Evolutionary conservation across 2,797 vertebrate species (phyloP).

Genomic region (Spinus pinus): DNA sequence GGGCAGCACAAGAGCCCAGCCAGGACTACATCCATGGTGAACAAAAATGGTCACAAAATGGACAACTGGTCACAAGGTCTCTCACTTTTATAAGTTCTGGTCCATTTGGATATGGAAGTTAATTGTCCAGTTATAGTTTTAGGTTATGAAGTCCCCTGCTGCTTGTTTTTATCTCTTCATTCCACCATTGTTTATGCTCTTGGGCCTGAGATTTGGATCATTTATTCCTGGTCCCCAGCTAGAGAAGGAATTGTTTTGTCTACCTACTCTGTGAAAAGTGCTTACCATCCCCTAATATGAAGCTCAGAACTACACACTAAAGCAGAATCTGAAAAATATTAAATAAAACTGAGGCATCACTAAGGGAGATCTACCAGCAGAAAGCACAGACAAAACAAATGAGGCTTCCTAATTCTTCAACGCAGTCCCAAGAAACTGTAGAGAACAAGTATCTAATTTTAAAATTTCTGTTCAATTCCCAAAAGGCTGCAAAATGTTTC

Average conservation of each 20-base stretch:
- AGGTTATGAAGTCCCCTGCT: background rate
- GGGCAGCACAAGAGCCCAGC: background rate
- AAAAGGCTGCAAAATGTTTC: background rate
- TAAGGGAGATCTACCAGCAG: background rate
- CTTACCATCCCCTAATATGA: background rate
- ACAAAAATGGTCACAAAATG: background rate
- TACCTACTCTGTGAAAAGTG: background rate
- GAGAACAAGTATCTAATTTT: background rate
- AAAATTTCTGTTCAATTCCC: background rate
- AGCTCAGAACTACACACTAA: background rate
- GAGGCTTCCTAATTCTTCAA: background rate
- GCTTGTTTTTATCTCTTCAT: background rate
- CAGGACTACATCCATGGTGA: background rate
- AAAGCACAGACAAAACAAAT: background rate
- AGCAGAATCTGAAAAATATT: background rate
- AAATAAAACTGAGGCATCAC: background rate
- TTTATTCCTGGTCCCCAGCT: background rate
- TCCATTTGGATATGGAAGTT: background rate
- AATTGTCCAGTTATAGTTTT: background rate
- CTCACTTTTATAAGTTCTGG: background rate
- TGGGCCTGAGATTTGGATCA: background rate
- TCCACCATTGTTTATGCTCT: background rate
- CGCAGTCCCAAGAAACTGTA: background rate
- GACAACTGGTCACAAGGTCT: fast-evolving
- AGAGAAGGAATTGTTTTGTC: background rate